phyloP scores from a whole-genome alignment of 2,113 vertebrate genomes.

The Anthoscopus minutus region DNA sequence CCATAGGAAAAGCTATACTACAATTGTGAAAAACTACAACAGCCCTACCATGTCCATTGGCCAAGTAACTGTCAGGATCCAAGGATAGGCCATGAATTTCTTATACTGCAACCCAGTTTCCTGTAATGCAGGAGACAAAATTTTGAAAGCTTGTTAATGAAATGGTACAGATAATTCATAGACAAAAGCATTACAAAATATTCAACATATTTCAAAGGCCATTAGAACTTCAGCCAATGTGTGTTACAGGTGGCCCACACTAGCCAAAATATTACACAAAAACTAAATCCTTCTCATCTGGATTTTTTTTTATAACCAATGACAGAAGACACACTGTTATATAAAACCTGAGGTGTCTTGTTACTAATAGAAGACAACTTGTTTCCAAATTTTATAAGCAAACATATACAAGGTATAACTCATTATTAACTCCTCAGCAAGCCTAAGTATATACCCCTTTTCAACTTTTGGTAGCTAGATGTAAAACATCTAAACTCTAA shows the following conservation, averaged over 20 bases:
- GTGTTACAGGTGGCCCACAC: neutral
- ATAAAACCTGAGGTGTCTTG: neutral
- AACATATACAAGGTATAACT: neutral
- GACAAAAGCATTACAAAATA: neutral
- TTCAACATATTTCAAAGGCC: neutral
- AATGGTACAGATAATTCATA: neutral
- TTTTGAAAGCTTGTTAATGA: neutral
- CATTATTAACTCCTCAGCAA: neutral
- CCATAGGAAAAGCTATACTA: neutral
- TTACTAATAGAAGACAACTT: neutral
- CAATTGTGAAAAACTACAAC: neutral
- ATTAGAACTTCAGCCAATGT: neutral
- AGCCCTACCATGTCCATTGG: conserved; percentile 78
- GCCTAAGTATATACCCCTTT: neutral
- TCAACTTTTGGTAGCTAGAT: neutral
- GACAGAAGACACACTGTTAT: neutral
- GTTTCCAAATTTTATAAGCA: neutral
- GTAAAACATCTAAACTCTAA: neutral
- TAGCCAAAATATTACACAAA: neutral
- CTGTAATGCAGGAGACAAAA: conserved; percentile 61
- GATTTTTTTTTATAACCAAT: neutral
- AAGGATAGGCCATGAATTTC: conserved; percentile 88
- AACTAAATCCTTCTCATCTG: neutral
- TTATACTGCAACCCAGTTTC: conserved; percentile 85
- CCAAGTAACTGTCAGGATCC: conserved; percentile 93